These are phyloP conservation scores for Caenorhabditis auriculariae DNA, from an alignment of 2,888 invertebrate species.

Conservation along the genomic window DNA sequence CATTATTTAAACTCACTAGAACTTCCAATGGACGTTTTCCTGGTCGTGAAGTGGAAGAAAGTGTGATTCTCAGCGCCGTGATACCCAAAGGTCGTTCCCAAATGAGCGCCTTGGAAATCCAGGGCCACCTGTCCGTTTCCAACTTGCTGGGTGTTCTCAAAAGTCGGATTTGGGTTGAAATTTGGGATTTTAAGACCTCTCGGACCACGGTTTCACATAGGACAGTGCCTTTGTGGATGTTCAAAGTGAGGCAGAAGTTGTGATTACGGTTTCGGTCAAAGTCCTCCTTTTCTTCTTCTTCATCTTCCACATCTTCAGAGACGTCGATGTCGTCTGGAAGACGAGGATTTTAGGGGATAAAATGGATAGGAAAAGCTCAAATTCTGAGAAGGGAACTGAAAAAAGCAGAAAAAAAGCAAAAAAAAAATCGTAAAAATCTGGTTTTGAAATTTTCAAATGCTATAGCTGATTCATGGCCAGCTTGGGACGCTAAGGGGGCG, in stretches of 20 bases:
- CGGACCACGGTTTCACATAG: constrained; percentile 38
- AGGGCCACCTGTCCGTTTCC: constrained; percentile 35
- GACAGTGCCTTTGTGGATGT: constrained; percentile 27
- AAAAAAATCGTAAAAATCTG: too few species aligned
- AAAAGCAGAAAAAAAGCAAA: too few species aligned
- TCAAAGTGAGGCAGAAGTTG: constrained; percentile 33
- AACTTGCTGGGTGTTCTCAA: background rate
- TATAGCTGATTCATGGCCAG: too few species aligned
- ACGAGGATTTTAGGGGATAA: too few species aligned
- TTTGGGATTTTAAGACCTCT: too few species aligned
- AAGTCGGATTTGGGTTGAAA: too few species aligned
- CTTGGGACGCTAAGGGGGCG: too few species aligned
- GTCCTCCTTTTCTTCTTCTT: constrained; percentile 3
- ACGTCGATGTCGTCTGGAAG: too few species aligned
- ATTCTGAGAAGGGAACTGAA: too few species aligned
- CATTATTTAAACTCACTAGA: constrained; percentile 21
- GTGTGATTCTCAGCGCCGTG: constrained; percentile 65
- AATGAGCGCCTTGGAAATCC: constrained; percentile 41
- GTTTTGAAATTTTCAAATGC: too few species aligned
- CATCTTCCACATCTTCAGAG: constrained; percentile 27
- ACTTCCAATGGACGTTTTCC: constrained; percentile 56
- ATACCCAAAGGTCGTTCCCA: constrained; percentile 65
- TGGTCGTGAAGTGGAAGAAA: constrained; percentile 65
- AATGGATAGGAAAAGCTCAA: too few species aligned
- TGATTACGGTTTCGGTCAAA: constrained; percentile 34